Evolutionary conservation across 2,113 vertebrate species (phyloP).

Genomic region (Lepisosteus osseus): DNA sequence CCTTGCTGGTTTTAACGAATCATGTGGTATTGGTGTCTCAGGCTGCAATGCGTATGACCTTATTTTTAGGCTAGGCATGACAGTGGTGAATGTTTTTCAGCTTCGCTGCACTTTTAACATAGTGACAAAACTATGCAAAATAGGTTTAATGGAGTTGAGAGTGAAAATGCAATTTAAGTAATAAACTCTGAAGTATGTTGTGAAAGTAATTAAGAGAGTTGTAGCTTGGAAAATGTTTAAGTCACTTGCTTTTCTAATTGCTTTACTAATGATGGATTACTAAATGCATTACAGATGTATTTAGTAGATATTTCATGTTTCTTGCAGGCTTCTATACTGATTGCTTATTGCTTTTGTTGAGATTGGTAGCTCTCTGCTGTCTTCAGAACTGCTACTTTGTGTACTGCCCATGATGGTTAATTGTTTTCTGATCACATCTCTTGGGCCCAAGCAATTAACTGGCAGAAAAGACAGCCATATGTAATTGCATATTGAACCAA

Average conservation of each 20-base stretch:
- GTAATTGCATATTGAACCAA: constrained; percentile 6
- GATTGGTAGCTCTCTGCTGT: not conserved
- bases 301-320: not conserved
- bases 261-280: constrained; percentile 5
- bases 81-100: not conserved
- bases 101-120: not conserved
- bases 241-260: not conserved
- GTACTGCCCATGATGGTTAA: not conserved
- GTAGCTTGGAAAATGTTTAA: not conserved
- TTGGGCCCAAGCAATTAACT: constrained; percentile 3
- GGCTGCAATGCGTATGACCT: no score
- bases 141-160: not conserved
- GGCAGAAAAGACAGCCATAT: not conserved
- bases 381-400: not conserved
- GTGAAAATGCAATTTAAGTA: not conserved
- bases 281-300: not conserved
- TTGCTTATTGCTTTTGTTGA: not conserved
- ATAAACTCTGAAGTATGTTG: not conserved
- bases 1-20: no score
- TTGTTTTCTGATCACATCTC: constrained; percentile 10
- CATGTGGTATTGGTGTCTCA: no score
- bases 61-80: not conserved
- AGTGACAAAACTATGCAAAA: not conserved
- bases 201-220: not conserved
- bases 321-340: not conserved